These are phyloP conservation scores for Eurytoma adleriae DNA, from an alignment of 2,888 invertebrate genomes.

Conservation along the genomic window DNA sequence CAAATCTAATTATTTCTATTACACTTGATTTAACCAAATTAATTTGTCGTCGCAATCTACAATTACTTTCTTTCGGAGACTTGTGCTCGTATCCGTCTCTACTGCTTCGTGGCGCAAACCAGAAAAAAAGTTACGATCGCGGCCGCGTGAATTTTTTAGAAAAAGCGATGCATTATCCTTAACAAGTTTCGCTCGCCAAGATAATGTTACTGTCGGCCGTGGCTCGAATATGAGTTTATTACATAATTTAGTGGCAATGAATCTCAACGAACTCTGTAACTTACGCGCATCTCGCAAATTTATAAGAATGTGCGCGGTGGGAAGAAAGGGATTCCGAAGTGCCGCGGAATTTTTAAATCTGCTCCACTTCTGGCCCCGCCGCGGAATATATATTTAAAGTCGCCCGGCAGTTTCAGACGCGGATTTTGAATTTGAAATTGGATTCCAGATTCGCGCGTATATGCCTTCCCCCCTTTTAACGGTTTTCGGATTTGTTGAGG, in stretches of 20 bases:
- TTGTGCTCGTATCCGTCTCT: not conserved
- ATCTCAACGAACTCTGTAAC: conserved; percentile 52
- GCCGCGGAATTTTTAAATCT: conserved; percentile 40
- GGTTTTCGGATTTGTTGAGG: conserved; percentile 22
- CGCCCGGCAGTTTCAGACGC: not conserved
- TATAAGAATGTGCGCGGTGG: conserved; percentile 13
- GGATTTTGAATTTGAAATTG: conserved; percentile 25
- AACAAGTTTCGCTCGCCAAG: conserved; percentile 49
- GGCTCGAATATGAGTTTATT: conserved; percentile 50
- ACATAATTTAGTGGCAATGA: conserved; percentile 56
- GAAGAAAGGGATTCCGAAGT: conserved; percentile 14
- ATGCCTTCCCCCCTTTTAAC: not conserved
- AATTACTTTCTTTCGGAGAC: not conserved
- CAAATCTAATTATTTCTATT: not conserved
- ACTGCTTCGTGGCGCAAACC: not conserved
- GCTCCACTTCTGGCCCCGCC: not conserved
- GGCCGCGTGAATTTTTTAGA: conserved; percentile 40
- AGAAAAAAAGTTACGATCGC: conserved; percentile 38
- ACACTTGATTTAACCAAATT: not conserved
- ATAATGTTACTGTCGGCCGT: conserved; percentile 43
- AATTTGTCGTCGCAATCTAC: conserved; percentile 2
- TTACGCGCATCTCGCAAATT: conserved; percentile 22
- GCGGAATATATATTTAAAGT: conserved; percentile 9
- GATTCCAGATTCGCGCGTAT: not conserved
- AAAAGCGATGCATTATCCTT: conserved; percentile 49